These are phyloP conservation scores for Troilus luridus DNA, from an alignment of 2,888 invertebrate genomes.

Conservation along the genomic window DNA sequence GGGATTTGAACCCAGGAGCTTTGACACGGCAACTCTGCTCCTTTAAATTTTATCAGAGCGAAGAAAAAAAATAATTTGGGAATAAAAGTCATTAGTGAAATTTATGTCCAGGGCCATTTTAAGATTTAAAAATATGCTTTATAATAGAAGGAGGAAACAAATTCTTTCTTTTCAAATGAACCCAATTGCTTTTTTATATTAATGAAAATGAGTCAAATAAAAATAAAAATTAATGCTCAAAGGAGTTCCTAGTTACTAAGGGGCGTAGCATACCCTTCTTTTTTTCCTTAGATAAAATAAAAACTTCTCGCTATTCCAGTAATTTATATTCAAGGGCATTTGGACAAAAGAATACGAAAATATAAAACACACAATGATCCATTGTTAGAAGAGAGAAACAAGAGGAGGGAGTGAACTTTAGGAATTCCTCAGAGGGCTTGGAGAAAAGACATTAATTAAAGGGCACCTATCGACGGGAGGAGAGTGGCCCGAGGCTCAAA, in stretches of 20 bases:
- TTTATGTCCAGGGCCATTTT: no score
- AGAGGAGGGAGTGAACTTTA: background rate
- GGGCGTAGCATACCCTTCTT: background rate
- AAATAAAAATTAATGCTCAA: background rate
- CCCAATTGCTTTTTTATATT: background rate
- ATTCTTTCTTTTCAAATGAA: background rate
- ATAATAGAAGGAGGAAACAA: no score
- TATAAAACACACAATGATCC: conserved; percentile 1
- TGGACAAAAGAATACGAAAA: conserved; percentile 1
- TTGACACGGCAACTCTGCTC: no score
- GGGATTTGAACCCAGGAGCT: no score
- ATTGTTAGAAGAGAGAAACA: background rate
- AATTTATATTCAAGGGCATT: background rate
- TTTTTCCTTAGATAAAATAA: background rate
- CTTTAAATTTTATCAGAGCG: no score
- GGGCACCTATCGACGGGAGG: background rate
- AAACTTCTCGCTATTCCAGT: background rate
- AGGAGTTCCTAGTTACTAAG: background rate
- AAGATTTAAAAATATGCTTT: no score
- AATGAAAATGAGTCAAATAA: background rate
- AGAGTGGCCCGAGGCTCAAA: background rate
- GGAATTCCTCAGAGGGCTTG: background rate
- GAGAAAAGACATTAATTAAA: conserved; percentile 4
- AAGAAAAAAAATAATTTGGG: no score
- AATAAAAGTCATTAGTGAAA: no score